Percentiles rank a stretch among this genome's conserved stretches.
Evolutionary conservation across 2,113 vertebrate genomes (phyloP).

Genomic region (Gavia stellata): DNA sequence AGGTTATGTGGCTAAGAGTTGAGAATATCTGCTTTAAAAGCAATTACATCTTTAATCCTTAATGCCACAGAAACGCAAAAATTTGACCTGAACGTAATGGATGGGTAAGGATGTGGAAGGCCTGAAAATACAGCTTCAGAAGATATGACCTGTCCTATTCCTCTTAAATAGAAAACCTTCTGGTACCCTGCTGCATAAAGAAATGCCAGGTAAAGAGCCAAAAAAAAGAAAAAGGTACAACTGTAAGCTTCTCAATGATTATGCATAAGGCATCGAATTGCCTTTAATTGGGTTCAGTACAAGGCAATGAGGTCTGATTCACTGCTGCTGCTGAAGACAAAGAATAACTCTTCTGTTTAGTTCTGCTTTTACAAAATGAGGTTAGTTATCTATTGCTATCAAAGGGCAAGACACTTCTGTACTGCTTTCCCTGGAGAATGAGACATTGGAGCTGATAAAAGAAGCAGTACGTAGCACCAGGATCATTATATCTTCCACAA

Average conservation of each 20-base stretch:
- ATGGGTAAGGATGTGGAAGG: background rate
- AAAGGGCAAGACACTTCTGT: slow-evolving; percentile 52
- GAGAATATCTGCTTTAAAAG: background rate
- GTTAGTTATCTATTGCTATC: slow-evolving; percentile 37
- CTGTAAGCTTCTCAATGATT: background rate
- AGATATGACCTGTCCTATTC: background rate
- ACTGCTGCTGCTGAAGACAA: slow-evolving; percentile 26
- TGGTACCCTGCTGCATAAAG: background rate
- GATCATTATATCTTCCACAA: background rate
- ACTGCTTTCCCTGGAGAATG: slow-evolving; percentile 14
- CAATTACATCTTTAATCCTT: background rate
- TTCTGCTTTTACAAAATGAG: slow-evolving; percentile 45
- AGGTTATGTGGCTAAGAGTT: background rate
- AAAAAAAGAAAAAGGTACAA: background rate
- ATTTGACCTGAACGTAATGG: background rate
- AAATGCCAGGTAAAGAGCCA: background rate
- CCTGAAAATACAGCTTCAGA: background rate
- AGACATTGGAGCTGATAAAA: slow-evolving; percentile 27
- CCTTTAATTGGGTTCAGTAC: background rate
- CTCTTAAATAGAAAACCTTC: background rate
- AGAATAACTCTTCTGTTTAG: slow-evolving; percentile 42
- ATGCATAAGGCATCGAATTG: background rate
- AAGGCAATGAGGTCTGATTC: slow-evolving; percentile 30
- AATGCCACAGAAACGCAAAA: background rate
- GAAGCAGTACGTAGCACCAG: background rate